These are phyloP conservation scores for Campopleginae sp. DNA, from an alignment of 2,888 invertebrate species.

Conservation along the genomic window DNA sequence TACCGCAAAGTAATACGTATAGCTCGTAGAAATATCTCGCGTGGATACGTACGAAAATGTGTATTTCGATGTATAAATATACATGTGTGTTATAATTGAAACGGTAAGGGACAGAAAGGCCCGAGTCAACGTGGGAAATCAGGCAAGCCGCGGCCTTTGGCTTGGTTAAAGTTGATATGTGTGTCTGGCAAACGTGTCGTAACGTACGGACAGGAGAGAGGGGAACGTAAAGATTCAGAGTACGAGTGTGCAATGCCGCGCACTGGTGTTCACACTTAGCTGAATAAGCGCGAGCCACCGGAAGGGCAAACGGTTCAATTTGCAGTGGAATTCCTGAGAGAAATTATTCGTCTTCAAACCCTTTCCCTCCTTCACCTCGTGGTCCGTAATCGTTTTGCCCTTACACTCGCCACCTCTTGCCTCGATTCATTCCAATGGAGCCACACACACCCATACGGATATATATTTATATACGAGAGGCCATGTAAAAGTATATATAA, in stretches of 20 bases:
- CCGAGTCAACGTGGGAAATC: neutral
- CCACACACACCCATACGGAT: neutral
- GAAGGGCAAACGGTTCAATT: constrained; percentile 63
- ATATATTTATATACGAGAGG: neutral
- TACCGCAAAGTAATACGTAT: constrained; percentile 64
- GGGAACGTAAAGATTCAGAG: constrained; percentile 14
- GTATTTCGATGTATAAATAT: constrained; percentile 2
- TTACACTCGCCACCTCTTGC: neutral
- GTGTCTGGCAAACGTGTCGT: neutral
- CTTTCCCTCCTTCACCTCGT: constrained; percentile 51
- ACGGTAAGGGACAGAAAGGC: neutral
- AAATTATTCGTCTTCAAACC: constrained; percentile 60
- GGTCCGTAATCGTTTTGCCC: constrained; percentile 52
- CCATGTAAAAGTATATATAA: constrained; percentile 19
- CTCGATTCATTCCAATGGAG: constrained; percentile 8
- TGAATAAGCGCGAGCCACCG: constrained; percentile 60
- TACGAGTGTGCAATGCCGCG: constrained; percentile 16
- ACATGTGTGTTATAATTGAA: neutral
- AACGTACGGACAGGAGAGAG: constrained; percentile 34
- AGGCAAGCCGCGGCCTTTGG: neutral
- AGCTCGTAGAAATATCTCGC: constrained; percentile 54
- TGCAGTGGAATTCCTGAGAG: constrained; percentile 61
- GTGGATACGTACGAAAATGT: constrained; percentile 3
- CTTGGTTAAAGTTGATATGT: neutral
- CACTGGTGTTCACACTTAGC: constrained; percentile 57